These are phyloP conservation scores for Drosophila conformis DNA, from an alignment of 2,888 invertebrate genomes.

Conservation along the genomic window DNA sequence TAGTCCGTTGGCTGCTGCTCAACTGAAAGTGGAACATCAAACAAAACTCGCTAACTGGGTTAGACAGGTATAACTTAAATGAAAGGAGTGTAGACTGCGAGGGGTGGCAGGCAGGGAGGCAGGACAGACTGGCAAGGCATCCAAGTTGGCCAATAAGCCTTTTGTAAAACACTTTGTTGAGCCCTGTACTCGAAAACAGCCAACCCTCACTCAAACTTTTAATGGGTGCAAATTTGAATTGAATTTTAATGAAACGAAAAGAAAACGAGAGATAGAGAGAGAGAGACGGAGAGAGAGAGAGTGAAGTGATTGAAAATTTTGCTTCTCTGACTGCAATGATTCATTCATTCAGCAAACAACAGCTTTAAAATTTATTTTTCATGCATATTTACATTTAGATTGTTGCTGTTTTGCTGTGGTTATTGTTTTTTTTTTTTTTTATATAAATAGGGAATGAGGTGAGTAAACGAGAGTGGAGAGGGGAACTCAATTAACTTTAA, in stretches of 20 bases:
- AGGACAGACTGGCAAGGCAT: conserved; percentile 15
- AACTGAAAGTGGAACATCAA: conserved; percentile 60
- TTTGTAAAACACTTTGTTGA: conserved; percentile 34
- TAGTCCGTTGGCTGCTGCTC: conserved; percentile 1
- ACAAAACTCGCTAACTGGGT: conserved; percentile 68
- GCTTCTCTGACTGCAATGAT: conserved; percentile 23
- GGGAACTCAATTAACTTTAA: conserved; percentile 23
- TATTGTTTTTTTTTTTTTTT: neutral
- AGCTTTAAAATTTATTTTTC: conserved; percentile 44
- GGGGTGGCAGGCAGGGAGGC: neutral
- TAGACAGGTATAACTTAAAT: conserved; percentile 46
- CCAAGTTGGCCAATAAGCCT: conserved; percentile 54
- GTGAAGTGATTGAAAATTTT: neutral
- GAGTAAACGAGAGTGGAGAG: neutral
- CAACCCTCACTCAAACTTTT: conserved; percentile 12
- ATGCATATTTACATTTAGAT: conserved; percentile 25
- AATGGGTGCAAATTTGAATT: conserved; percentile 44
- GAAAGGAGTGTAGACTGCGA: conserved; percentile 10
- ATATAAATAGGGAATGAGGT: conserved; percentile 1
- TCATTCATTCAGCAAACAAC: conserved; percentile 27
- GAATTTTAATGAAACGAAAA: conserved; percentile 58
- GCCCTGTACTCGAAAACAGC: neutral
- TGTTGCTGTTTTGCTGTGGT: neutral
- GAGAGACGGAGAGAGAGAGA: neutral
- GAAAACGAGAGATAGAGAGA: neutral